These are phyloP conservation scores for Dinothrombium tinctorium DNA, from an alignment of 1,140 invertebrate genomes.

Conservation along the genomic window DNA sequence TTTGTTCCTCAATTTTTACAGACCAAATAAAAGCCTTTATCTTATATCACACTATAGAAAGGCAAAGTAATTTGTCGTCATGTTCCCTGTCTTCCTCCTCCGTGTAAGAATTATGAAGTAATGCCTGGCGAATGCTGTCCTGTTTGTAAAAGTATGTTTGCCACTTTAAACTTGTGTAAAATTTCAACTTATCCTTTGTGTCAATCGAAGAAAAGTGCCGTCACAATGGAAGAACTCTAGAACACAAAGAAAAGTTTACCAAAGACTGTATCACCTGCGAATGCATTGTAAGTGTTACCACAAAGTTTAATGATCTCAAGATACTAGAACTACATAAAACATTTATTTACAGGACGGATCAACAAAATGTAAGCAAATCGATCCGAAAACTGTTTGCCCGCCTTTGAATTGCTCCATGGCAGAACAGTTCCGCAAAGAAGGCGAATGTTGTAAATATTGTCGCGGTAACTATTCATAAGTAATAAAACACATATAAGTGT, in stretches of 20 bases:
- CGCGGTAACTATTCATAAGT: conserved; percentile 33
- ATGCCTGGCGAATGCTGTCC: conserved; percentile 57
- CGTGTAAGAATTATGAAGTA: conserved; percentile 51
- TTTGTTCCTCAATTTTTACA: neutral
- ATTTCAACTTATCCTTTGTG: no score
- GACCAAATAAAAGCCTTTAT: neutral
- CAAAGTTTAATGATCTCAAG: no score
- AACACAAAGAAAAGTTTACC: conserved; percentile 50
- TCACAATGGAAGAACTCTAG: conserved; percentile 39
- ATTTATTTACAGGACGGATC: conserved; percentile 50
- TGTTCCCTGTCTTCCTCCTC: conserved; percentile 41
- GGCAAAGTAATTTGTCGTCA: conserved; percentile 52
- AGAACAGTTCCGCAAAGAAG: conserved; percentile 50
- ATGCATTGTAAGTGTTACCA: no score
- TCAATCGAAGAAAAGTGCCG: conserved; percentile 46
- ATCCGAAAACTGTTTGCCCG: conserved; percentile 49
- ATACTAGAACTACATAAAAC: no score
- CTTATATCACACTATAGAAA: conserved; percentile 32
- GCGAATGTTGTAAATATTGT: conserved; percentile 73
- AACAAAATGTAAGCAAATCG: conserved; percentile 45
- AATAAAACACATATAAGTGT: no score
- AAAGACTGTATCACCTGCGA: conserved; percentile 25
- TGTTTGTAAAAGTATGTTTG: conserved; percentile 50
- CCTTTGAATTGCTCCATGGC: conserved; percentile 45
- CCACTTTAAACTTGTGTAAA: no score